A percentile compares a stretch with the other conserved stretches of the same genome.
These are phyloP conservation scores for Andricus quercusramuli DNA, from an alignment of 2,888 invertebrate species.

Conservation along the genomic window DNA sequence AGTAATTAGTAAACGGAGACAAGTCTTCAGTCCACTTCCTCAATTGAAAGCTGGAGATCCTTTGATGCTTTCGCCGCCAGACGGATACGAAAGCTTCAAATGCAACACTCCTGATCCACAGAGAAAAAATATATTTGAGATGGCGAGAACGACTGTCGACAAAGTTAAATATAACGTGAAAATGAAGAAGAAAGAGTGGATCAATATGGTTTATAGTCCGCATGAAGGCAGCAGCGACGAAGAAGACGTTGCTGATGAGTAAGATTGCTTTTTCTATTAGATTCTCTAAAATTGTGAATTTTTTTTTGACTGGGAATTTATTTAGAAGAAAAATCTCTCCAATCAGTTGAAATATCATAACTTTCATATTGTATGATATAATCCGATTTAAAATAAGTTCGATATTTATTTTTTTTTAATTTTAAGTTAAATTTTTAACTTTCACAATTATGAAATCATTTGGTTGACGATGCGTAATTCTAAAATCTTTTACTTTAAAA, in stretches of 20 bases:
- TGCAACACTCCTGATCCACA: conserved; percentile 83
- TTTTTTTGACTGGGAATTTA: too few species aligned
- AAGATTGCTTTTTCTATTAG: conserved; percentile 25
- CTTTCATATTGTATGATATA: too few species aligned
- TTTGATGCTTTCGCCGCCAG: conserved; percentile 80
- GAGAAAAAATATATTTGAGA: conserved; percentile 81
- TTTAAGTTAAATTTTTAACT: too few species aligned
- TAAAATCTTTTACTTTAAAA: too few species aligned
- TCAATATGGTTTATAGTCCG: conserved; percentile 79
- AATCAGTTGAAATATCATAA: too few species aligned
- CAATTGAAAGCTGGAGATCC: conserved; percentile 84
- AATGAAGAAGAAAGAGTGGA: conserved; percentile 81
- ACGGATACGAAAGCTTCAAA: conserved; percentile 81
- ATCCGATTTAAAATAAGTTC: too few species aligned
- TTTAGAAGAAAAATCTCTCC: too few species aligned
- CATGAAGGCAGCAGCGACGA: conserved; percentile 66
- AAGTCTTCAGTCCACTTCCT: conserved; percentile 76
- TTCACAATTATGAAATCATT: too few species aligned
- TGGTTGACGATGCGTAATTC: too few species aligned
- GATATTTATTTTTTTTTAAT: too few species aligned
- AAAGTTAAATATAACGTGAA: conserved; percentile 80
- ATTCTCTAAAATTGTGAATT: not conserved
- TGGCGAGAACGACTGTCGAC: conserved; percentile 74
- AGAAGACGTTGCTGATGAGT: conserved; percentile 64
- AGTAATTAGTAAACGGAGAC: conserved; percentile 64